phyloP scores from a whole-genome alignment of 1,140 invertebrate genomes.

The Orussus abietinus region DNA sequence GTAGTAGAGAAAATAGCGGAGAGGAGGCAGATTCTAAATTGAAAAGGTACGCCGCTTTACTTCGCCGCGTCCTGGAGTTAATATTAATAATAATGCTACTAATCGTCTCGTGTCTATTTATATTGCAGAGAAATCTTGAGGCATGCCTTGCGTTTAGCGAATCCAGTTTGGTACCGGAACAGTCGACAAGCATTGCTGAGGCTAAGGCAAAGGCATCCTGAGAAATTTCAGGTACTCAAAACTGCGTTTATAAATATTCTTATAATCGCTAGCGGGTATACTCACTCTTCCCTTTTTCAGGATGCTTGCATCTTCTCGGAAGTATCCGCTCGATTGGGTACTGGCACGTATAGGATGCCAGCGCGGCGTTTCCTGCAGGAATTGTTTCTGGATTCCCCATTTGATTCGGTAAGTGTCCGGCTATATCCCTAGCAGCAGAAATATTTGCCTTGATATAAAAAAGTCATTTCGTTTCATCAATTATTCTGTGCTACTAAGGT shows the following conservation, averaged over 20 bases:
- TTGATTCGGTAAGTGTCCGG: constrained; percentile 54
- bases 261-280: too few species aligned
- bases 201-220: constrained; percentile 82
- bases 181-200: constrained; percentile 67
- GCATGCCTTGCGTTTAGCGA: constrained; percentile 63
- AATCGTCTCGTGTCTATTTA: too few species aligned
- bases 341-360: constrained; percentile 75
- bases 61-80: too few species aligned
- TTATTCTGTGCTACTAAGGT: neutral
- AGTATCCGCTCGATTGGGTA: constrained; percentile 73
- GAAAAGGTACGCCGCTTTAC: constrained; percentile 36
- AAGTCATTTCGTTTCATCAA: too few species aligned
- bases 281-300: constrained; percentile 60
- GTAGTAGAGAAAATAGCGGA: constrained; percentile 18
- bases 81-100: too few species aligned
- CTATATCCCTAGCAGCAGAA: constrained; percentile 4
- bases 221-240: constrained; percentile 46
- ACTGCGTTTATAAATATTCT: constrained; percentile 8
- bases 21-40: constrained; percentile 36
- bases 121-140: constrained; percentile 57
- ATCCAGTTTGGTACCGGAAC: constrained; percentile 65
- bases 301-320: constrained; percentile 93
- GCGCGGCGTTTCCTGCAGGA: constrained; percentile 90
- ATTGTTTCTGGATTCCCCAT: constrained; percentile 84
- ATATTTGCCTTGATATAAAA: constrained; percentile 7